Percentiles rank a stretch among this genome's conserved stretches.
These are phyloP conservation scores for Pristionchus japonicus DNA, from an alignment of 2,888 invertebrate species.

Conservation along the genomic window DNA sequence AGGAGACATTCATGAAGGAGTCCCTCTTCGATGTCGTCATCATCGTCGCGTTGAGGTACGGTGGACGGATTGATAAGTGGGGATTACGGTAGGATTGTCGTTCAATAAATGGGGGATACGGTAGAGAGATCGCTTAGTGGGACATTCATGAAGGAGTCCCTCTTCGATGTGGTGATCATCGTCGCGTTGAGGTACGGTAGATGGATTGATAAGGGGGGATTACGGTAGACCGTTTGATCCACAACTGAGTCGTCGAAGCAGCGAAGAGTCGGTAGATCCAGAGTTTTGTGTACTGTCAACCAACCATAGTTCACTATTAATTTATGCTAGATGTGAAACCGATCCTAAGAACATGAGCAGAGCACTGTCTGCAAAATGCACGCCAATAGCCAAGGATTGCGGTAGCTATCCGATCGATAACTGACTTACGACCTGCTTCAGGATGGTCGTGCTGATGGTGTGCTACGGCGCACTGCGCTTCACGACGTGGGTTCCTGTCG, in stretches of 20 bases:
- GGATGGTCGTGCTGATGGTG: conserved; percentile 55
- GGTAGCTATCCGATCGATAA: background rate
- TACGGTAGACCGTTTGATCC: background rate
- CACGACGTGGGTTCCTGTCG: conserved; percentile 64
- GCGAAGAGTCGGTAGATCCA: too few relatives aligned
- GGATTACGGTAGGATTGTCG: background rate
- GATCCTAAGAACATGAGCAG: too few relatives aligned
- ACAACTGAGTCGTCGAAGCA: too few relatives aligned
- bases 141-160: too few relatives aligned
- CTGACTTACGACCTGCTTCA: background rate
- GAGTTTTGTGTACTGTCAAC: too few relatives aligned
- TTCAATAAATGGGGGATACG: background rate
- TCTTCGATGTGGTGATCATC: background rate
- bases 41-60: conserved; percentile 57
- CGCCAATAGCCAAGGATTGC: too few relatives aligned
- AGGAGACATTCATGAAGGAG: conserved; percentile 54
- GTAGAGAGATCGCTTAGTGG: background rate
- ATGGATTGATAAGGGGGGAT: background rate
- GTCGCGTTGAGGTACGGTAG: too few relatives aligned
- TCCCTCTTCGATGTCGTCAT: conserved; percentile 64
- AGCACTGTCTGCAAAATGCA: too few relatives aligned
- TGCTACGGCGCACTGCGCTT: conserved; percentile 56
- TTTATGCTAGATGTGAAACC: too few relatives aligned
- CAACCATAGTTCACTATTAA: too few relatives aligned
- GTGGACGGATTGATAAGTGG: too few relatives aligned